Evolutionary conservation across 2,888 invertebrate genomes (phyloP).

Genomic region (Amphipyra berbera): DNA sequence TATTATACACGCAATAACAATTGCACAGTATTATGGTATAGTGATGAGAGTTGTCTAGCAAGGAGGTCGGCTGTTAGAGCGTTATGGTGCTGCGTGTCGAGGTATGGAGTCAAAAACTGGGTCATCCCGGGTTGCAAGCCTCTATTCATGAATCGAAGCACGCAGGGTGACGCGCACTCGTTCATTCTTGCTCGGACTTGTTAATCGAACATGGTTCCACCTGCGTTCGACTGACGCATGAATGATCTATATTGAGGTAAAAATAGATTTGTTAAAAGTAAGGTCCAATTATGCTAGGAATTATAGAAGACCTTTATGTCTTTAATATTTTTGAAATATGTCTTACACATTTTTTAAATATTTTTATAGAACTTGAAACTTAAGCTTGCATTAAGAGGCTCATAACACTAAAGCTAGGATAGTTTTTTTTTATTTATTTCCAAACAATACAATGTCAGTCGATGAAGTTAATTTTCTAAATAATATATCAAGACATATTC

Average conservation of each 20-base stretch:
- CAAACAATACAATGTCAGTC: too few relatives aligned
- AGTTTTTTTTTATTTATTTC: too few relatives aligned
- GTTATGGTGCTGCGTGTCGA: conserved; percentile 52
- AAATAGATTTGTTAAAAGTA: conserved; percentile 32
- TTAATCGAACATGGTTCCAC: conserved; percentile 75
- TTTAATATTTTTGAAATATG: background rate
- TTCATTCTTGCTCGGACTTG: conserved; percentile 83
- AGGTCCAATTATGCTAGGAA: background rate
- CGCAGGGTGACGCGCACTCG: conserved; percentile 78
- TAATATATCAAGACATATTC: too few relatives aligned
- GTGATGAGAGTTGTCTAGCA: conserved; percentile 47
- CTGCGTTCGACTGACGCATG: conserved; percentile 68
- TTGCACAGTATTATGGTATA: conserved; percentile 39
- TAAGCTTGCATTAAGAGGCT: too few relatives aligned
- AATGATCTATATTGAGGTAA: conserved; percentile 53
- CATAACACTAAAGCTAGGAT: too few relatives aligned
- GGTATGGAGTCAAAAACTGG: conserved; percentile 90
- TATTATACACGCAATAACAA: conserved; percentile 55
- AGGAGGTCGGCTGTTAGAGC: conserved; percentile 58
- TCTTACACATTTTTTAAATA: too few relatives aligned
- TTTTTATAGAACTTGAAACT: too few relatives aligned
- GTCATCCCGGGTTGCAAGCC: conserved; percentile 92
- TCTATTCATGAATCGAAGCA: conserved; percentile 90
- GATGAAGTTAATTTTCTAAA: too few relatives aligned
- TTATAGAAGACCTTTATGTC: background rate